Base-by-base conservation (phyloP, 2,797 vertebrate genomes). In the Florisuga fusca region DNA sequence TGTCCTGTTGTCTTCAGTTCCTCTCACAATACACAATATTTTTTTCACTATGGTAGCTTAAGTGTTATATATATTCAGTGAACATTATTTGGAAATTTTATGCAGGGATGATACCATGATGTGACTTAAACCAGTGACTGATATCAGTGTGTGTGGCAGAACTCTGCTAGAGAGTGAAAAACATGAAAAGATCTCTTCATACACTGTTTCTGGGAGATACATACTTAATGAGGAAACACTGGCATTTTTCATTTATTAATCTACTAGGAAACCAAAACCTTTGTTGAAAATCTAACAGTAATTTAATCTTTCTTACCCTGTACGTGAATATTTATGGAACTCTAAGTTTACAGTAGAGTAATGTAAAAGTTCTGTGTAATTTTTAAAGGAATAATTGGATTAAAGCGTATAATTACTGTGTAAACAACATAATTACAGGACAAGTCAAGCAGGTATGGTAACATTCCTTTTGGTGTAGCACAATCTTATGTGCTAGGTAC, bases 371-470 rank as follows among this genome's bases (percentile, higher is more conserved):
- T 89, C 97, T 96, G 12, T 95, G 93, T 96, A 96, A 96, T 97
- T 96, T 95, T 94, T 91, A 93, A 75, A 94, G 92, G 90, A 97
- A 93, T 95, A 96, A 95, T 94, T 97, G 94, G 94, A 96, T 97
- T 95, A 96, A 96, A 96, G 96, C 92, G 31, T 95, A 97, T 97
- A 97, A 96, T 96, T 97, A 96, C 95, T 95, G 74, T 96, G 94
- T 97, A 97, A 97, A 97, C 97, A 97, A 96, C 93, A 74, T 96
- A 97, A 97, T 97, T 97, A 97, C 71, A n/a, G 96, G 91, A 78
- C 97, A 89, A 78, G 97, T 85, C 9, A 13, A 62, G 84, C 97
- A 58, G 96, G 97, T 94, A 51, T 22, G 74, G 92, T 79, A 92
- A 29, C 96, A 95, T 96, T 97, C 94, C 94, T 94, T 90, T 86